Base-by-base conservation (phyloP, 2,113 vertebrate genomes). In the Stigmatopora nigra region DNA sequence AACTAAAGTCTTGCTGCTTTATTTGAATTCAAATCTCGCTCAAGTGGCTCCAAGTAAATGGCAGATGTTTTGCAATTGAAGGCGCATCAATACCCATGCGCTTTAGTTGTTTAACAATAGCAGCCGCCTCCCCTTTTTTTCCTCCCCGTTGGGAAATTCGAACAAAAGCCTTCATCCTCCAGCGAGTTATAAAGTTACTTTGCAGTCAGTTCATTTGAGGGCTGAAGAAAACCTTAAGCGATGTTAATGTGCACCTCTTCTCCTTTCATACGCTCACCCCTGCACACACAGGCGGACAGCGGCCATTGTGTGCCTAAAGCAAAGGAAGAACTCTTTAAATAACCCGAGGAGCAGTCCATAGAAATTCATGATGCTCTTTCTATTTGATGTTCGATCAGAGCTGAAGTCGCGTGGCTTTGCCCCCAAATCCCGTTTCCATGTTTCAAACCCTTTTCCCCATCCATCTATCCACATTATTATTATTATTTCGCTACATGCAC, bases 181-280 rank as follows among this genome's bases (percentile, higher is more conserved):
- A 88, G 78, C 84, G 86, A 90, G 87, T 92, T 92, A 91, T 90
- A 92, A 91, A 92, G 90, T 91, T 91, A 92, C 91, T 92, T 91
- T 91, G 88, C 88, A 82, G 85, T 79, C 84, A 92, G 88, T 92
- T 92, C 90, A 92, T 92, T 87, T 90, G 82, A 85, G 75, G 67
- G 65, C 88, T 88, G 87, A 82, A 88, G 84, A 90, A 88, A 90
- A 89, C 86, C 88, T 85, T 90, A 89, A 90, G 88, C 90, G 84
- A 91, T 91, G 91, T 91, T 91, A 91, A 92, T 91, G 90, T 86
- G 87, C 83, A 73, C 86, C 86, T 85, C 89, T 87, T 53, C 53
- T 68, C 87, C 62, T 90, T 91, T 92, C 86, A 91, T 81, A 68
- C 73, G 69, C 46, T 89, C 79, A 90, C 87, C 89, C 88, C 85